Base-by-base conservation (phyloP, 1,140 invertebrate species). In the Drosophila pallidifrons region DNA sequence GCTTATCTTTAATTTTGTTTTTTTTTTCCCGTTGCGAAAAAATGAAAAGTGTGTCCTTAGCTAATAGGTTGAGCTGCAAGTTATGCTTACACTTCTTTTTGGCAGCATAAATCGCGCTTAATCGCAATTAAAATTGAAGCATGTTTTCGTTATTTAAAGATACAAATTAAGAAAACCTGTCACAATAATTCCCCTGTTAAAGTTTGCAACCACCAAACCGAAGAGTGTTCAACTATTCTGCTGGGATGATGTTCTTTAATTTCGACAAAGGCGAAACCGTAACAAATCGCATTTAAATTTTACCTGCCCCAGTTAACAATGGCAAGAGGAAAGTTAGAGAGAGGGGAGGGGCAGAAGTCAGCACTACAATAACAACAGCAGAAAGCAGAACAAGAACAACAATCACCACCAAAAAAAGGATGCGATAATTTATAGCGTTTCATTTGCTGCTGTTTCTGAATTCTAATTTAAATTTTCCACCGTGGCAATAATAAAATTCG, bases 401-500 rank as follows among this genome's bases (percentile, higher is more conserved):
- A 85, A 63, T 71, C 77, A 88, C 85, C 85, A 83, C 85, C 85
- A 77, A 81, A 89, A 89, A 25, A 88, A 88, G 86, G 85, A 88
- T 89, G 81, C 81, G 81, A 91, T 91, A 91, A 91, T 91, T 91
- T 91, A 91, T 91, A 77, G 83, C 81, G 73, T 91, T 91, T 91
- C 83, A 91, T 91, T 91, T 91, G 57, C 30, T 38, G 66, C 55
- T 57, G 32, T 60, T 49, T 63, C 70, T 86, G 78, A 91, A 91
- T 91, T 91, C 90, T 91, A 91, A 91, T 91, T 91, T 91, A 86
- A 91, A 91, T 91, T 91, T 91, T 75, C 72, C 71, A 81, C 64
- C 77, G 85, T 72, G 74, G 71, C 87, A 83, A 81, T 54, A 77
- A 83, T 77, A 75, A 80, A 80, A 82, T 78, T 63, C 66, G 72